Evolutionary conservation across 2,113 vertebrate species (phyloP), one percentile per base, ranked within the genome.

Genomic region (Noturus placidus): DNA sequence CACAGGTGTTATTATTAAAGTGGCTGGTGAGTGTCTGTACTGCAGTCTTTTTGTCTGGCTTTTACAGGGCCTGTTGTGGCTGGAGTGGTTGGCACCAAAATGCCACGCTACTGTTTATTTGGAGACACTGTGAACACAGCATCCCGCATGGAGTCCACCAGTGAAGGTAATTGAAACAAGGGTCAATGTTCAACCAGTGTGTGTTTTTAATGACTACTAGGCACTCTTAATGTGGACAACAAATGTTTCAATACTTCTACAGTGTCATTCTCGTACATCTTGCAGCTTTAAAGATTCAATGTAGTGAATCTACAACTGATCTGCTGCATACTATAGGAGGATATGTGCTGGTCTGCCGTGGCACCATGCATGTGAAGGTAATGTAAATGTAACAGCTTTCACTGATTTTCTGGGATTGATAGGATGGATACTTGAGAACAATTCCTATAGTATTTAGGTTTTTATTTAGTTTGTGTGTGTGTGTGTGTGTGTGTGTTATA

Each of bases 51-150:
- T 25, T 89, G 10, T 88, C 65, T 89, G 9, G 10, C 46, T 82
- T 87, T 33, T 65, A 27, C 89, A 96, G 96, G 96, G 81, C 95
- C 95, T 54, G 94, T 96, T 9, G 95, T 96, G 11, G 95, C 95
- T 20, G 96, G 95, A 82, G 96, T 96, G 19, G 95, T 96, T 79
- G 95, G 95, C 57, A 95, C 94, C 9, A 96, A 96, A 93, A 96
- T 96, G 95, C 96, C 95, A 27, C 94, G 95, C 6, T 96, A 96
- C 90, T 96, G 95, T 88, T 92, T 96, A 57, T 96, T 96, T 90
- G 95, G 95, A 11, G 95, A 96, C 91, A 96, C 95, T 0, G 95
- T 96, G 22, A 96, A 96, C 91, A 96, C 95, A 22, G 94, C 95
- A 5, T 96, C 96, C 30, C 92, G 95, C 56, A 96, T 96, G 95